These are phyloP conservation scores for Amaurobius ferox DNA, from an alignment of 2,888 invertebrate genomes.

Conservation along the genomic window DNA sequence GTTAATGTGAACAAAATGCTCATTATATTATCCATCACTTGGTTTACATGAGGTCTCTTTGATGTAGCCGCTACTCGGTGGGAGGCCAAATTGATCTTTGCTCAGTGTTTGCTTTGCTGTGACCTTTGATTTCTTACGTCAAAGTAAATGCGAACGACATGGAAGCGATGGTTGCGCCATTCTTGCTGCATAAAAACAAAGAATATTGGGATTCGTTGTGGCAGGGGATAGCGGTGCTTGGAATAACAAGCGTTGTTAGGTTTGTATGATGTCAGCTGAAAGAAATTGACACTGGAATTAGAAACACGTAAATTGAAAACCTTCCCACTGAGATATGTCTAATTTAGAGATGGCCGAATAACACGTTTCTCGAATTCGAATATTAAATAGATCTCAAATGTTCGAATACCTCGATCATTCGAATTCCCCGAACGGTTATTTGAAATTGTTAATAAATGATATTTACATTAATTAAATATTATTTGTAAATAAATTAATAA, in stretches of 20 bases:
- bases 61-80: background rate
- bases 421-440: too few relatives aligned
- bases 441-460: too few relatives aligned
- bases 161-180: constrained; percentile 9
- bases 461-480: too few relatives aligned
- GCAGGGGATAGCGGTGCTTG: background rate
- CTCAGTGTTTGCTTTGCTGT: constrained; percentile 32
- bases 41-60: background rate
- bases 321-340: too few relatives aligned
- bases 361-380: too few relatives aligned
- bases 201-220: background rate
- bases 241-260: background rate
- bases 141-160: constrained; percentile 38
- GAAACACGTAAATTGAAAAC: too few relatives aligned
- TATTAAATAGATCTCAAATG: too few relatives aligned
- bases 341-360: too few relatives aligned
- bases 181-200: background rate
- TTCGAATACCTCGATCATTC: too few relatives aligned
- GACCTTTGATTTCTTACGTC: constrained; percentile 58
- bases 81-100: constrained; percentile 7
- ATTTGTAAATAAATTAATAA: too few relatives aligned
- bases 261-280: background rate
- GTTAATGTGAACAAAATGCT: constrained; percentile 1
- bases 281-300: too few relatives aligned
- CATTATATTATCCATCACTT: constrained; percentile 2